A percentile compares a stretch with the other conserved stretches of the same genome.
Conservation (phyloP, 2,888 invertebrate genomes). For the Gibbula magus region DNA sequence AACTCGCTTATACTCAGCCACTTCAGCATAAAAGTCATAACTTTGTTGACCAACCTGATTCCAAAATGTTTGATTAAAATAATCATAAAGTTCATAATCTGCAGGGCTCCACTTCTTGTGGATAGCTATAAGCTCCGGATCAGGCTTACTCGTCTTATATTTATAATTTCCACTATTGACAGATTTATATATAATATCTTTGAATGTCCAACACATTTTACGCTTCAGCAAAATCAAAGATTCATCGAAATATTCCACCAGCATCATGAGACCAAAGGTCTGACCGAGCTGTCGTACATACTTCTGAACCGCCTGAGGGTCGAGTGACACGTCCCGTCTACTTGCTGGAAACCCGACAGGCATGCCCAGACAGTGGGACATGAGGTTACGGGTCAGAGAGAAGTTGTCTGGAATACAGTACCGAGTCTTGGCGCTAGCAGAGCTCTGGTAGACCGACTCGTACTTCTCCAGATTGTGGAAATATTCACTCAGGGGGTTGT, state of each 20-base stretch:
- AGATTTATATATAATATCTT: slow-evolving; percentile 69
- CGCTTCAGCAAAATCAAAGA: slow-evolving; percentile 70
- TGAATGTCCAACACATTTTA: slow-evolving; percentile 70
- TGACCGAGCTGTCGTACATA: slow-evolving; percentile 60
- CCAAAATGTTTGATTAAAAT: slow-evolving; percentile 70
- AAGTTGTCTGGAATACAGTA: slow-evolving; percentile 70
- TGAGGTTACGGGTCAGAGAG: slow-evolving; percentile 66
- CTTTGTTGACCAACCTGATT: slow-evolving; percentile 52
- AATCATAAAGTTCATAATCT: slow-evolving; percentile 68
- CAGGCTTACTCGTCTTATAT: slow-evolving; percentile 32
- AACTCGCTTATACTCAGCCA: slow-evolving; percentile 40
- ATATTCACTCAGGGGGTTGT: slow-evolving; percentile 46
- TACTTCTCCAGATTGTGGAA: slow-evolving; percentile 62
- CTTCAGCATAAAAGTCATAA: slow-evolving; percentile 58
- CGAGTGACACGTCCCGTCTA: slow-evolving; percentile 46
- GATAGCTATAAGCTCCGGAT: slow-evolving; percentile 44
- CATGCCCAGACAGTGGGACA: slow-evolving; percentile 71
- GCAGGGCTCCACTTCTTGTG: slow-evolving; percentile 64
- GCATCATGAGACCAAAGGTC: slow-evolving; percentile 68
- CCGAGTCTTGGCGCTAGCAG: slow-evolving; percentile 30
- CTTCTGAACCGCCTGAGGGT: slow-evolving; percentile 42
- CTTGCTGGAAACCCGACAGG: slow-evolving; percentile 67
- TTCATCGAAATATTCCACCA: slow-evolving; percentile 72
- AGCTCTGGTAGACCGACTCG: slow-evolving; percentile 60
- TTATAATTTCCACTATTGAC: slow-evolving; percentile 52